Conservation (phyloP, 2,888 invertebrate species). For the Drosophila diplacantha region DNA sequence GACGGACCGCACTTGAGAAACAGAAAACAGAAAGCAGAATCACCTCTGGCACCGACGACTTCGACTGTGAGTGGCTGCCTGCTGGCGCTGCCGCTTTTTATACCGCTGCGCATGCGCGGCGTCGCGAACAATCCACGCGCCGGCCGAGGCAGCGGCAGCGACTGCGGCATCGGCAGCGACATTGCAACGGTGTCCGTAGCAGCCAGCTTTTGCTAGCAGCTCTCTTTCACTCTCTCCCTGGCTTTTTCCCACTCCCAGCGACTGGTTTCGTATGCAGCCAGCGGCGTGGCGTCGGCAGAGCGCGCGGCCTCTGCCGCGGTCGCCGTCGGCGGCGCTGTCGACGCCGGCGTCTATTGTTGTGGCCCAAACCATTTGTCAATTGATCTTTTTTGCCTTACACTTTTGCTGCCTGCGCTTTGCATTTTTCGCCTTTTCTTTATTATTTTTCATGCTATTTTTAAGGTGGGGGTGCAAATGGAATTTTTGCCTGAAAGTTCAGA, state of each 20-base stretch:
- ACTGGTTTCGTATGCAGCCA: constrained; percentile 61
- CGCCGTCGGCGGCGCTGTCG: constrained; percentile 16
- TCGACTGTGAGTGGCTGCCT: constrained; percentile 77
- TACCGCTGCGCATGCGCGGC: constrained; percentile 77
- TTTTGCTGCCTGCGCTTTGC: constrained; percentile 33
- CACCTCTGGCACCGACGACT: constrained; percentile 78
- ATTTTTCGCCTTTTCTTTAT: constrained; percentile 50
- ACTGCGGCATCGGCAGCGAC: constrained; percentile 1
- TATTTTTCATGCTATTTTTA: constrained; percentile 46
- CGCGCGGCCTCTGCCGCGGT: constrained; percentile 38
- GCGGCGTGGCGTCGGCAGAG: constrained; percentile 39
- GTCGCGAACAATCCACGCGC: constrained; percentile 66
- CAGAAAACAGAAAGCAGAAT: constrained; percentile 63
- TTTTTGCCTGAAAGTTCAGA: constrained; percentile 61
- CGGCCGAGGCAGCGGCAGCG: constrained; percentile 25
- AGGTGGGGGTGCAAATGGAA: constrained; percentile 68
- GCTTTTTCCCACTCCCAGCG: constrained; percentile 36
- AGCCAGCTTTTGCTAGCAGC: constrained; percentile 57
- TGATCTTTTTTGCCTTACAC: constrained; percentile 50
- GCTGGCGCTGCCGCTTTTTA: constrained; percentile 78
- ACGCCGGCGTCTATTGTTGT: constrained; percentile 37
- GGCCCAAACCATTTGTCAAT: constrained; percentile 56
- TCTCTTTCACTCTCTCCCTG: constrained; percentile 27
- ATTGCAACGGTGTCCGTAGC: constrained; percentile 66
- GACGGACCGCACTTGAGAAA: constrained; percentile 68